These are phyloP conservation scores for Tipula confusa DNA, from an alignment of 2,888 invertebrate genomes.

Conservation along the genomic window DNA sequence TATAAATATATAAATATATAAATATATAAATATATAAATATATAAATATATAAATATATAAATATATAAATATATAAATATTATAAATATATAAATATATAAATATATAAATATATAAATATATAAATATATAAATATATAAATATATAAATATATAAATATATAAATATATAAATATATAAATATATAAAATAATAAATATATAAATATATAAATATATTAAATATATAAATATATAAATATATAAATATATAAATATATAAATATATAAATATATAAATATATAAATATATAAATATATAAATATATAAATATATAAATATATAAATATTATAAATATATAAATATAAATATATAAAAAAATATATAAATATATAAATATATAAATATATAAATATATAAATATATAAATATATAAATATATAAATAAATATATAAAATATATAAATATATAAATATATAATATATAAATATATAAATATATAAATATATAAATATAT, in stretches of 20 bases:
- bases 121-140: not conserved
- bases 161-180: not conserved
- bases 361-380: too few species aligned
- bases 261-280: not conserved
- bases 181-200: not conserved
- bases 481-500: too few species aligned
- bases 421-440: too few species aligned
- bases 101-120: not conserved
- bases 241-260: not conserved
- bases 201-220: not conserved
- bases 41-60: not conserved
- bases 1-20: not conserved
- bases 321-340: too few species aligned
- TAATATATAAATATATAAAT: too few species aligned
- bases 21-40: not conserved
- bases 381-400: too few species aligned
- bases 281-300: not conserved
- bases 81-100: not conserved
- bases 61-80: not conserved
- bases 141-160: not conserved
- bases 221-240: not conserved
- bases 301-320: not conserved
- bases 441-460: too few species aligned
- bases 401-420: too few species aligned
- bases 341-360: too few species aligned